These are phyloP conservation scores for Gobio gobio DNA, from an alignment of 2,113 vertebrate genomes.

Conservation along the genomic window DNA sequence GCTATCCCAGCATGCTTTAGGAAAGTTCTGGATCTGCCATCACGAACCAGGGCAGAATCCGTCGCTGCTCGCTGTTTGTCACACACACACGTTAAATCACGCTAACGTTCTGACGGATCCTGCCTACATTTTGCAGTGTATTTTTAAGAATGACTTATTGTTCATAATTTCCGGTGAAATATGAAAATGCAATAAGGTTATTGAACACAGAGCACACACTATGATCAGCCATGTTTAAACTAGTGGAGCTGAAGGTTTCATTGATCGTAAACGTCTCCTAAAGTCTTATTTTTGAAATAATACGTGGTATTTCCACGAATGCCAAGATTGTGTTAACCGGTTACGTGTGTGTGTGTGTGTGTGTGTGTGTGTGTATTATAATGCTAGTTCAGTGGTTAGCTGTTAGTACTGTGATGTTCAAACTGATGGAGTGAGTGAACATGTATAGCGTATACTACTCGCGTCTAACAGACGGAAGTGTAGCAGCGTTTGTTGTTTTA, in stretches of 20 bases:
- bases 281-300: constrained; percentile 22
- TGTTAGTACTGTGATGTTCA: not conserved
- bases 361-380: not conserved
- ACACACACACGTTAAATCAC: not conserved
- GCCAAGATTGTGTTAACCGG: not conserved
- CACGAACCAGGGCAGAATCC: not conserved
- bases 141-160: not conserved
- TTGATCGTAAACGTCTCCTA: not conserved
- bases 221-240: not conserved
- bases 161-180: not conserved
- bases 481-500: not conserved
- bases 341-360: not conserved
- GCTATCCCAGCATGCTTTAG: constrained; percentile 87
- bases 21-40: not conserved
- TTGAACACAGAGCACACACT: not conserved
- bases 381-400: not conserved
- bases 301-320: constrained; percentile 1
- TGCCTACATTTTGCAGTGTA: not conserved
- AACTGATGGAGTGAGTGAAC: not conserved
- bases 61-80: not conserved
- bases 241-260: not conserved
- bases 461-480: not conserved
- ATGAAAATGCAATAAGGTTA: constrained; percentile 14
- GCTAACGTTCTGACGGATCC: not conserved
- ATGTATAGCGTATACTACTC: not conserved